phyloP scores from a whole-genome alignment of 2,797 vertebrate genomes.

The Carduelis carduelis region DNA sequence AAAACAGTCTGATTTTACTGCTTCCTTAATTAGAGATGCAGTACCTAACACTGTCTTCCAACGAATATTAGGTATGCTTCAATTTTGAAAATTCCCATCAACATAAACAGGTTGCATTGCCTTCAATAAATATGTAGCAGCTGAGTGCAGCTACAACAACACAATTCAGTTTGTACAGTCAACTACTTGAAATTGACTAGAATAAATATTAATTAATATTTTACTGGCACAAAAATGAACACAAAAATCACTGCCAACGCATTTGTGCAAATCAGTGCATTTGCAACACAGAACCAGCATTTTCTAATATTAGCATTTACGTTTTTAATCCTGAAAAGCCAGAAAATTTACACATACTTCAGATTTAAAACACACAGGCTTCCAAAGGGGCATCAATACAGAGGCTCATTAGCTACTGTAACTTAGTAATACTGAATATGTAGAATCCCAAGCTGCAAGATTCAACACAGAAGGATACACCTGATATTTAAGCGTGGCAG shows the following conservation, averaged over 20 bases:
- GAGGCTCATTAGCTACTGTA: neutral
- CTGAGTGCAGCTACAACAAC: neutral
- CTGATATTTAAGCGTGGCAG: neutral
- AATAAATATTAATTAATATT: conserved; percentile 9
- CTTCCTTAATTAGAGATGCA: neutral
- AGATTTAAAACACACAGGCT: neutral
- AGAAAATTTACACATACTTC: neutral
- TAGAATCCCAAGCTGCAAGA: neutral
- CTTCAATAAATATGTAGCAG: neutral
- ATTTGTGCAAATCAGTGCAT: neutral
- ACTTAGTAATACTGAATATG: neutral
- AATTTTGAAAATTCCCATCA: neutral
- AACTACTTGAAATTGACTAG: neutral
- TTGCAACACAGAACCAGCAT: neutral
- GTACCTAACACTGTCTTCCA: neutral
- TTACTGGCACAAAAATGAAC: neutral
- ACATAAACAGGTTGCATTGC: neutral
- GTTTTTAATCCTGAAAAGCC: neutral
- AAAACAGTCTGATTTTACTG: neutral
- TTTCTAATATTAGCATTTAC: neutral
- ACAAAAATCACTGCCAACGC: neutral
- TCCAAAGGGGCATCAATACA: neutral
- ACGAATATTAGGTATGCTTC: neutral
- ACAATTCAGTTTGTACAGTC: neutral
- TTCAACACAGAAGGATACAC: neutral